Conservation (phyloP, 2,113 vertebrate species). For the Oplegnathus fasciatus region DNA sequence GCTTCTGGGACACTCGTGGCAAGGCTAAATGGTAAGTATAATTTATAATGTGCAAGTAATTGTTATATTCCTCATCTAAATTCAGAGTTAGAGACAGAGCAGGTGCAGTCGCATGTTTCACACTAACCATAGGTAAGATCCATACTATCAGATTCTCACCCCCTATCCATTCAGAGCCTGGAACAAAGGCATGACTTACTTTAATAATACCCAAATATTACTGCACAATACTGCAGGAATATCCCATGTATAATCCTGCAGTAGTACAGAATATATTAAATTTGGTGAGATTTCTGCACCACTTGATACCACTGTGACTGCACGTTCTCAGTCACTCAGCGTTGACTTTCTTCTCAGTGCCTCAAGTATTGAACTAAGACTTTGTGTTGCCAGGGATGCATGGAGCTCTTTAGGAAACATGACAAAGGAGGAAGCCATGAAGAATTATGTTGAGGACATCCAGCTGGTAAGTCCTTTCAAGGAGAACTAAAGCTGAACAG, state of each 20-base stretch:
- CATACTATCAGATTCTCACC: background rate
- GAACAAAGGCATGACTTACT: background rate
- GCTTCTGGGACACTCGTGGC: slow-evolving; percentile 92
- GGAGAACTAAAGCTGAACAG: slow-evolving; percentile 21
- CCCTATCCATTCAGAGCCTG: background rate
- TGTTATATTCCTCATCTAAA: background rate
- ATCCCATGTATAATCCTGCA: background rate
- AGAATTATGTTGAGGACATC: slow-evolving; percentile 96
- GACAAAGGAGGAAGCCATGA: slow-evolving; percentile 96
- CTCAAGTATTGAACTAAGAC: slow-evolving; percentile 26
- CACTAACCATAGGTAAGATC: background rate
- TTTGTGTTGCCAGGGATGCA: slow-evolving; percentile 89
- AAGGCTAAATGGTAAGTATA: slow-evolving; percentile 92
- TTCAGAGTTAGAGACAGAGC: background rate
- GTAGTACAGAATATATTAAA: background rate
- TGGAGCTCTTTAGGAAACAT: slow-evolving; percentile 95
- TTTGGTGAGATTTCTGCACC: background rate
- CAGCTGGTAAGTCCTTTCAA: slow-evolving; percentile 88
- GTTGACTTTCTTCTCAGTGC: background rate
- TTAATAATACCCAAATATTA: background rate
- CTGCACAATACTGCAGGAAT: background rate
- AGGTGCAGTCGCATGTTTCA: too few species aligned
- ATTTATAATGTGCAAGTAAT: background rate
- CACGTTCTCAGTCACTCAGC: slow-evolving; percentile 4
- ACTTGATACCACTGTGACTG: background rate